phyloP scores from a whole-genome alignment of 2,113 vertebrate species.

The Psilopsiagon aymara region DNA sequence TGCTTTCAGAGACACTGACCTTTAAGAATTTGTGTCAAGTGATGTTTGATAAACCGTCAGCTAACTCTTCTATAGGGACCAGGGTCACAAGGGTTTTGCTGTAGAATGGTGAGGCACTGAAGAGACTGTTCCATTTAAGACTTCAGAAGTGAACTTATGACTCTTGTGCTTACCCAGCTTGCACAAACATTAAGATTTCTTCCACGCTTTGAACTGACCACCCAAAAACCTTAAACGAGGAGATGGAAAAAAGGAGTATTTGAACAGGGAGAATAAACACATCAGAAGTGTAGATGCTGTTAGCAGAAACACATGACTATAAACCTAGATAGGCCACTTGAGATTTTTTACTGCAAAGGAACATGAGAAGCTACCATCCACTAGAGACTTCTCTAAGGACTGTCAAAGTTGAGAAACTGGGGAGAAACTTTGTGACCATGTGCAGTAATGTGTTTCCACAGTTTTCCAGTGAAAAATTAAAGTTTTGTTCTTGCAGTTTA shows the following conservation, averaged over 20 bases:
- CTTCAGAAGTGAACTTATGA: not conserved
- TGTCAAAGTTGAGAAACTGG: not conserved
- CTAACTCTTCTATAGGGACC: not conserved
- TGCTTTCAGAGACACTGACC: not conserved
- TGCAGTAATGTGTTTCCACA: not conserved
- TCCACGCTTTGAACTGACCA: not conserved
- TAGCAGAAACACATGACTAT: rapidly evolving
- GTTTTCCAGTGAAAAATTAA: not conserved
- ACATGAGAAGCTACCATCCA: not conserved
- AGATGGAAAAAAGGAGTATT: not conserved
- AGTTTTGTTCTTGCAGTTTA: not conserved
- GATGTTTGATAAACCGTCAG: not conserved
- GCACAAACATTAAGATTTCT: not conserved
- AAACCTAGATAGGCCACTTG: not conserved
- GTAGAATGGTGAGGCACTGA: not conserved
- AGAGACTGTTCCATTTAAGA: not conserved
- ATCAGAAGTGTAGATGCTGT: not conserved
- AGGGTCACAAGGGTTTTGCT: not conserved
- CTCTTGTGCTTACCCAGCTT: not conserved
- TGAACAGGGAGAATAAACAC: not conserved
- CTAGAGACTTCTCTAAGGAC: not conserved
- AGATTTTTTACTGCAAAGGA: not conserved
- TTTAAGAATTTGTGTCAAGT: not conserved
- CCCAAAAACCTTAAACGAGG: not conserved
- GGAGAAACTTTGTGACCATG: not conserved